A percentile compares a stretch with the other conserved stretches of the same genome.
These are phyloP conservation scores for Ictalurus punctatus DNA, from an alignment of 2,113 vertebrate species.

Conservation along the genomic window DNA sequence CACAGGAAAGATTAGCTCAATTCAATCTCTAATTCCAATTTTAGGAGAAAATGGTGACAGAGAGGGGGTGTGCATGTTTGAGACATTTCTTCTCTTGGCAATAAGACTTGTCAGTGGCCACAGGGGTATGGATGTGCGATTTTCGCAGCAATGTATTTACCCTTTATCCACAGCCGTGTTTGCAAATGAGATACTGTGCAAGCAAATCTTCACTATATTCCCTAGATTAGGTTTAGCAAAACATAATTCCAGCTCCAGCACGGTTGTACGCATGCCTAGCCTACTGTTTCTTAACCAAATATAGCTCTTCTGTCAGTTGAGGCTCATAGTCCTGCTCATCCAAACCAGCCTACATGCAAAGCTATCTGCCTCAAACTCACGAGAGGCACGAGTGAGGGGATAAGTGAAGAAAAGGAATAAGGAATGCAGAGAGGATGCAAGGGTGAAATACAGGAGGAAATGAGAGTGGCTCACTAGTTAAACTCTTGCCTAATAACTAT, in stretches of 20 bases:
- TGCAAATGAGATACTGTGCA: conserved; percentile 18
- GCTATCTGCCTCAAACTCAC: background rate
- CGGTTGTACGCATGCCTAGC: background rate
- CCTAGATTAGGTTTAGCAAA: conserved; percentile 22
- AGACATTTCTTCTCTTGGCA: conserved; percentile 8
- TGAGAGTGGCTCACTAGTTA: background rate
- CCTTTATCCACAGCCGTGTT: conserved; percentile 10
- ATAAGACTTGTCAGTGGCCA: conserved; percentile 25
- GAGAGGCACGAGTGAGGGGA: background rate
- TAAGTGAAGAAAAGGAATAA: background rate
- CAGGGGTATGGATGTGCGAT: conserved; percentile 14
- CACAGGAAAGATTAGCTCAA: conserved; percentile 38
- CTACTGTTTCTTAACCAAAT: conserved; percentile 18
- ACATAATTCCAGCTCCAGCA: conserved; percentile 21
- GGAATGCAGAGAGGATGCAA: background rate
- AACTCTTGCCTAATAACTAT: background rate
- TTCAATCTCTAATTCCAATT: conserved; percentile 40
- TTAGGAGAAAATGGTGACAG: conserved; percentile 23
- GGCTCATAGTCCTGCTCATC: conserved; percentile 11
- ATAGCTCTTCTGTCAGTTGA: conserved; percentile 24
- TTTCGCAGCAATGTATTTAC: background rate
- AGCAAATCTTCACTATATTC: conserved; percentile 24
- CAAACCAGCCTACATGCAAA: conserved; percentile 16
- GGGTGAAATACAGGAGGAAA: background rate
- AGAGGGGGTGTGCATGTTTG: background rate